phyloP scores from a whole-genome alignment of 2,113 vertebrate species.

The Pholis gunnellus region DNA sequence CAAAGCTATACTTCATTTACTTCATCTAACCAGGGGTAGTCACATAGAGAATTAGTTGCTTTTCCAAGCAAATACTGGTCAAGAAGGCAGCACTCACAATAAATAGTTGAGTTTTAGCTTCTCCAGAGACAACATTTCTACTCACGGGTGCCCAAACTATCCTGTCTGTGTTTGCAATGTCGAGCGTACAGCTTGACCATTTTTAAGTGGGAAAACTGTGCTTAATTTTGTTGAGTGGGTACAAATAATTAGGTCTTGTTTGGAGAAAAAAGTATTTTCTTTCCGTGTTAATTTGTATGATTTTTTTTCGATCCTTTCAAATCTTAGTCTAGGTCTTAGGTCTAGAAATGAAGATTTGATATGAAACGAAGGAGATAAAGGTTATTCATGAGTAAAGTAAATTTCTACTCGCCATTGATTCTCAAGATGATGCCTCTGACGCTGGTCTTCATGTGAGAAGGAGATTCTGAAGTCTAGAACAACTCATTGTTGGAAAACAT shows the following conservation, averaged over 20 bases:
- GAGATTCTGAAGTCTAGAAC: conserved; percentile 29
- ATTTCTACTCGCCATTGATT: conserved; percentile 16
- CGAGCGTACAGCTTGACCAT: neutral
- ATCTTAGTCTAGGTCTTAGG: neutral
- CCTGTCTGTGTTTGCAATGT: conserved; percentile 1
- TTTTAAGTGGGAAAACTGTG: neutral
- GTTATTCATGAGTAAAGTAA: conserved; percentile 23
- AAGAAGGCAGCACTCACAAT: neutral
- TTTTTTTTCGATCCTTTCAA: neutral
- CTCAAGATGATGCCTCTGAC: conserved; percentile 16
- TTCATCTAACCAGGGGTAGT: neutral
- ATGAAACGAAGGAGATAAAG: conserved; percentile 5
- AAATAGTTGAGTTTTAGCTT: neutral
- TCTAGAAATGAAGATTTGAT: neutral
- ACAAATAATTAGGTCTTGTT: neutral
- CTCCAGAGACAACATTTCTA: neutral
- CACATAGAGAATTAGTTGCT: neutral
- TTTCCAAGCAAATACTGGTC: neutral
- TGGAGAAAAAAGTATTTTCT: neutral
- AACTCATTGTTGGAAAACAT: conserved; percentile 41
- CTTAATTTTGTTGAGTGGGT: neutral
- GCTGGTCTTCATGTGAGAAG: neutral
- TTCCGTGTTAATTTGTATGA: neutral
- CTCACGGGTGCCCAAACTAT: neutral
- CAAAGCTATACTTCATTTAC: neutral